Evolutionary conservation across 1,140 invertebrate genomes (phyloP).

Genomic region (Schmidtea mediterranea): DNA sequence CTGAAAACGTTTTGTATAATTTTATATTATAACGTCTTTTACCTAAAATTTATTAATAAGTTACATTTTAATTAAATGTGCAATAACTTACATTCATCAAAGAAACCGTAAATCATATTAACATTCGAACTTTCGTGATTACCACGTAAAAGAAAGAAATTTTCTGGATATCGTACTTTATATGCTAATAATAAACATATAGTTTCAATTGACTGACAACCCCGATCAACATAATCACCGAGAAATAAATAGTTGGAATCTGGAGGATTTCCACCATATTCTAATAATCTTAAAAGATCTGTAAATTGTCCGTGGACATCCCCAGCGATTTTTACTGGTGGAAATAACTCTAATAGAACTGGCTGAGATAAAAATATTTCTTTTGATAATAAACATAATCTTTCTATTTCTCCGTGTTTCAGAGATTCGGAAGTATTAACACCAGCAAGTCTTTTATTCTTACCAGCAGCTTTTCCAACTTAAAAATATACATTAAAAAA

Average conservation of each 20-base stretch:
- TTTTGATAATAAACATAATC: too few species aligned
- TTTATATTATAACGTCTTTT: too few species aligned
- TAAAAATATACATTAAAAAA: too few species aligned
- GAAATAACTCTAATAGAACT: not conserved
- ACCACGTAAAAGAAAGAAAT: slow-evolving; percentile 37
- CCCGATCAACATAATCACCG: slow-evolving; percentile 32
- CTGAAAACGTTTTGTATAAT: too few species aligned
- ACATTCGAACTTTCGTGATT: slow-evolving; percentile 40
- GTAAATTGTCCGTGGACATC: not conserved
- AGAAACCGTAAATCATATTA: slow-evolving; percentile 35
- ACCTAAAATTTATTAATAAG: too few species aligned
- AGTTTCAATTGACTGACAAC: slow-evolving; percentile 34
- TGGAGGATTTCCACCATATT: not conserved
- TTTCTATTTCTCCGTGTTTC: too few species aligned
- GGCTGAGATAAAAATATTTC: not conserved
- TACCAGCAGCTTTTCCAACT: too few species aligned
- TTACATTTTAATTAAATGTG: too few species aligned
- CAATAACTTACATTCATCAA: not conserved
- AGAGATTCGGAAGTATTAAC: too few species aligned
- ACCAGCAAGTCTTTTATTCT: too few species aligned
- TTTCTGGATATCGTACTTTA: slow-evolving; percentile 31
- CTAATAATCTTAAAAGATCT: not conserved
- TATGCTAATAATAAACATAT: slow-evolving; percentile 24
- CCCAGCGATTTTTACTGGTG: slow-evolving; percentile 38
- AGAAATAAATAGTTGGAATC: slow-evolving; percentile 17